Evolutionary conservation across 2,797 vertebrate species (phyloP).

Genomic region (Melanitta fusca): DNA sequence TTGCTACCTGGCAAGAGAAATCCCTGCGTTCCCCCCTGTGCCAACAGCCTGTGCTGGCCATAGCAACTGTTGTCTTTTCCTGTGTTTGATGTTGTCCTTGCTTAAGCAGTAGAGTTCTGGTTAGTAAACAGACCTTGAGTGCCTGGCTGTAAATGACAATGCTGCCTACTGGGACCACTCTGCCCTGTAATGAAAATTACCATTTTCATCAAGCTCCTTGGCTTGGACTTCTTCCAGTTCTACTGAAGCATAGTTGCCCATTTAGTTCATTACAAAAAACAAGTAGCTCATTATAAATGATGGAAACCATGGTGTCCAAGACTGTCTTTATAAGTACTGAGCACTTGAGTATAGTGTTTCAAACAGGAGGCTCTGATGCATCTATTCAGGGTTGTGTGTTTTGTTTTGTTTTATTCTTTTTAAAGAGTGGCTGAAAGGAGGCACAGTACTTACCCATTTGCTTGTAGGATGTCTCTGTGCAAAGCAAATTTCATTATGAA

Average conservation of each 20-base stretch:
- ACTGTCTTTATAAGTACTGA: background rate
- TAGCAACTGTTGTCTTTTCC: background rate
- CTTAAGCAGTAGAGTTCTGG: background rate
- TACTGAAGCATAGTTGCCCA: background rate
- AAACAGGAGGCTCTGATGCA: background rate
- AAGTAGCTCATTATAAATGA: constrained; percentile 38
- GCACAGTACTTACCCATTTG: background rate
- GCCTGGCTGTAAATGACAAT: background rate
- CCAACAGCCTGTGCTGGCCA: background rate
- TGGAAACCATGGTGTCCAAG: constrained; percentile 36
- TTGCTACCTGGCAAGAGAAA: background rate
- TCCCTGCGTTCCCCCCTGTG: background rate
- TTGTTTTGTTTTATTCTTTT: background rate
- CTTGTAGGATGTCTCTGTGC: background rate
- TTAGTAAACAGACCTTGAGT: background rate
- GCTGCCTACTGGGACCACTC: background rate
- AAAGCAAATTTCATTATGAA: background rate
- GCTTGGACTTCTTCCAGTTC: constrained; percentile 43
- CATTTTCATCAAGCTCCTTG: background rate
- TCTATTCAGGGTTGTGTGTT: background rate
- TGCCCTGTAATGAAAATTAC: background rate
- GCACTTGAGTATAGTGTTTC: background rate
- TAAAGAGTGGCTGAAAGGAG: background rate
- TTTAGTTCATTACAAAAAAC: background rate
- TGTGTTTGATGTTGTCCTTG: accelerated